Evolutionary conservation across 2,888 invertebrate species (phyloP).

Genomic region (Agrilus cyanescens): DNA sequence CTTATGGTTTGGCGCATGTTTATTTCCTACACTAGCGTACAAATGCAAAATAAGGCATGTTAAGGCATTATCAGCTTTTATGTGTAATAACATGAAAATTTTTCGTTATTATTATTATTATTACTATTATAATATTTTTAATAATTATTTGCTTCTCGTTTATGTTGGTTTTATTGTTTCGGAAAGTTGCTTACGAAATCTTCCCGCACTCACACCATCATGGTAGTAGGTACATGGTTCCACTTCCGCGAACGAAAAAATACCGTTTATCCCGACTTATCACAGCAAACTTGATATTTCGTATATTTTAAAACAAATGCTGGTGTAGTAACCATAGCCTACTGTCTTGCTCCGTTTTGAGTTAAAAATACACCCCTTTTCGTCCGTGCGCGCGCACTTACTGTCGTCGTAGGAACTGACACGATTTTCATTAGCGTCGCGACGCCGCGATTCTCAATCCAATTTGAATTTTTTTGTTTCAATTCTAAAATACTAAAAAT

Average conservation of each 20-base stretch:
- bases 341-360: conserved; percentile 9
- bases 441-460: background rate
- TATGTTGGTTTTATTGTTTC: conserved; percentile 1
- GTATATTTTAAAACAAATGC: conserved; percentile 16
- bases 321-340: conserved; percentile 14
- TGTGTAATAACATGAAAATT: conserved; percentile 5
- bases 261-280: conserved; percentile 6
- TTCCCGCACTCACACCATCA: conserved; percentile 7
- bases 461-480: background rate
- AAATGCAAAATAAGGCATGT: conserved; percentile 17
- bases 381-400: conserved; percentile 10
- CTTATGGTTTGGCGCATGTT: background rate
- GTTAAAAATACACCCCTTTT: conserved; percentile 16
- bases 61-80: conserved; percentile 15
- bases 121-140: background rate
- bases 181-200: conserved; percentile 5
- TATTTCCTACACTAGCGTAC: conserved; percentile 8
- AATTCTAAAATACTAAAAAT: background rate
- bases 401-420: conserved; percentile 4
- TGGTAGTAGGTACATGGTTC: conserved; percentile 3
- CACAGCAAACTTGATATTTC: conserved; percentile 13
- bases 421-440: conserved; percentile 6
- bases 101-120: background rate
- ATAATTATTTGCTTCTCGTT: no score
- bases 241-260: no score